Base-by-base conservation (phyloP, 2,797 vertebrate genomes). In the Bradypodion ventrale region DNA sequence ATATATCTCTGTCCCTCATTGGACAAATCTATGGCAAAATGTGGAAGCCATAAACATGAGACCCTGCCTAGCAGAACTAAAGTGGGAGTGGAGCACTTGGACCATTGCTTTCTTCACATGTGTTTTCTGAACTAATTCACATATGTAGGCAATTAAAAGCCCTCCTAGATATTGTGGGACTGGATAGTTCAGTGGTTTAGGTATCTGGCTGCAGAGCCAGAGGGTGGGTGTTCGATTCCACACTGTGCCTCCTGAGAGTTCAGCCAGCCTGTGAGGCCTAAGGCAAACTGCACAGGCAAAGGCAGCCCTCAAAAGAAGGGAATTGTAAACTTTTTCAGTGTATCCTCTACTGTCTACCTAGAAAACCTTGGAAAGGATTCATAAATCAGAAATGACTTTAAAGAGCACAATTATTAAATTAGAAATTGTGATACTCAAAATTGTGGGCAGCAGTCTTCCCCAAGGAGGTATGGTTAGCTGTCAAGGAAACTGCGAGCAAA, bases 21-120 rank as follows among this genome's bases (percentile, higher is more conserved):
- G 83, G 77, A 92, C 77, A 95, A 93, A 92, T 87, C 92, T 93
- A 89, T 89, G 82, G 44, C 59, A 88, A 93, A 92, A 91, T 12
- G 3, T 83, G 78, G 83, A 92, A 91, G 68, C 44, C 40, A 83
- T 60, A 88, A 69, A 78, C 84, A 91, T 21, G 25, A 88, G 86
- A 75, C 88, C 60, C n/a, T n/a, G n/a, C n/a, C 65, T 37, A 81
- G 29, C 49, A 27, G n/a, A 68, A 85, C 35, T 70, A 90, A 86
- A 87, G 4, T 16, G 69, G 42, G 13, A 84, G 27, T 13, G 85
- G 87, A 40, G 12, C 83, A 70, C 21, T 49, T 37, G 25, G 69
- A 56, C 77, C 82, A 27, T 84, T 92, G 87, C 68, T 63, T 69
- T 72, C 69, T 90, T 92, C 69, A 80, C 59, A 21, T 79, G 84